Evolutionary conservation across 2,113 vertebrate species (phyloP).

Genomic region (Lamprologus ornatipinnis): DNA sequence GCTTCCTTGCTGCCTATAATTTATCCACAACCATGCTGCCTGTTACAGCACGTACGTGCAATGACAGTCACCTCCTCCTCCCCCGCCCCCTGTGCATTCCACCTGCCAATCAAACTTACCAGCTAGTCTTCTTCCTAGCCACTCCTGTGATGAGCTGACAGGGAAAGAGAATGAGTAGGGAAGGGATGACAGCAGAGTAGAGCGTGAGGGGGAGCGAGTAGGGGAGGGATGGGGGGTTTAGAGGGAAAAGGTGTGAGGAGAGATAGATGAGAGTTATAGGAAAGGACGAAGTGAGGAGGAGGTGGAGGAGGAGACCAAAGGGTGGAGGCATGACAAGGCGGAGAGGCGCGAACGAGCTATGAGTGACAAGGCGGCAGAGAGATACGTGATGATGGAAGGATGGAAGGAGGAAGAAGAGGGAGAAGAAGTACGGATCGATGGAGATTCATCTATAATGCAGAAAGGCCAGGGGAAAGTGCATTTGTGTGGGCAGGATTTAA

Average conservation of each 20-base stretch:
- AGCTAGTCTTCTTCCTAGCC: not conserved
- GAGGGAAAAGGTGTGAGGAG: slow-evolving; percentile 19
- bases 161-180: not conserved
- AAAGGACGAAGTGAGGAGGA: not conserved
- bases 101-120: slow-evolving; percentile 48
- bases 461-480: slow-evolving; percentile 28
- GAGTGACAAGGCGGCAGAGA: slow-evolving; percentile 29
- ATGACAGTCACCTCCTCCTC: slow-evolving; percentile 33
- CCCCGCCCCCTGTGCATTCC: not conserved
- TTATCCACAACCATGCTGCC: not conserved
- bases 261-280: slow-evolving; percentile 44
- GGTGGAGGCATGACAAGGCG: not conserved
- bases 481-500: slow-evolving; percentile 34
- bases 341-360: not conserved
- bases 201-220: not conserved
- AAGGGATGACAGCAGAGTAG: not conserved
- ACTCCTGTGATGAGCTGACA: slow-evolving; percentile 28
- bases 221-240: not conserved
- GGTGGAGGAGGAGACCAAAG: not conserved
- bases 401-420: not conserved
- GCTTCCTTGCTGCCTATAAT: not conserved
- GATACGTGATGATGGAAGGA: slow-evolving; percentile 15
- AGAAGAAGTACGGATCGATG: slow-evolving; percentile 40
- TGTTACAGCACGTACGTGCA: not conserved
- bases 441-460: slow-evolving; percentile 70